These are phyloP conservation scores for Brachionus rubens DNA, from an alignment of 1,140 invertebrate species.

Conservation along the genomic window DNA sequence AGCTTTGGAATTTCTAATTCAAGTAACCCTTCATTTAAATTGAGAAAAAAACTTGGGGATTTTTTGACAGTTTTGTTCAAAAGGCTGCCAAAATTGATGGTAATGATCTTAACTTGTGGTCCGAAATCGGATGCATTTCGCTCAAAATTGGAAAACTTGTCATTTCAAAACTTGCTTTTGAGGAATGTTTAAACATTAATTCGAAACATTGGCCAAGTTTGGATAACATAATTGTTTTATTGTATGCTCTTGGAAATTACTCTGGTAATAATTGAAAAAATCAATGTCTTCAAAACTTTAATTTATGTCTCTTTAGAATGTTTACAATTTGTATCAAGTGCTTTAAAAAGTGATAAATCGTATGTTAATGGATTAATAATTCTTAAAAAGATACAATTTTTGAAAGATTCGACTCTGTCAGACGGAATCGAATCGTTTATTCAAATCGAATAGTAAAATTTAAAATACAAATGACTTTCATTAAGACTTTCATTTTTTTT, in stretches of 20 bases:
- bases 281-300: too few species aligned
- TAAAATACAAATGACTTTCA: too few species aligned
- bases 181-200: conserved; percentile 12
- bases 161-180: conserved; percentile 14
- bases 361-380: conserved; percentile 34
- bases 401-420: neutral
- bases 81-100: conserved; percentile 19
- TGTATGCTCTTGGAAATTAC: conserved; percentile 13
- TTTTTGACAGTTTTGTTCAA: neutral
- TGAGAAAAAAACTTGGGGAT: neutral
- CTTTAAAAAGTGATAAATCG: conserved; percentile 9
- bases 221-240: conserved; percentile 21
- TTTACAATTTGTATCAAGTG: neutral
- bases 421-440: neutral
- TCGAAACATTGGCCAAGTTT: conserved; percentile 26
- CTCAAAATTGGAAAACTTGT: neutral
- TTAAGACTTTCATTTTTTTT: neutral
- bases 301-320: neutral
- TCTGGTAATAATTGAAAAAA: neutral
- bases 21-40: neutral
- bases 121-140: conserved; percentile 9
- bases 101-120: conserved; percentile 18
- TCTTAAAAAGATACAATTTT: conserved; percentile 21
- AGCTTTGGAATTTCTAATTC: neutral
- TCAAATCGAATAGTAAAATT: conserved; percentile 22